Conservation (phyloP, 2,888 invertebrate genomes). For the Eumacrocentrus americanus region DNA sequence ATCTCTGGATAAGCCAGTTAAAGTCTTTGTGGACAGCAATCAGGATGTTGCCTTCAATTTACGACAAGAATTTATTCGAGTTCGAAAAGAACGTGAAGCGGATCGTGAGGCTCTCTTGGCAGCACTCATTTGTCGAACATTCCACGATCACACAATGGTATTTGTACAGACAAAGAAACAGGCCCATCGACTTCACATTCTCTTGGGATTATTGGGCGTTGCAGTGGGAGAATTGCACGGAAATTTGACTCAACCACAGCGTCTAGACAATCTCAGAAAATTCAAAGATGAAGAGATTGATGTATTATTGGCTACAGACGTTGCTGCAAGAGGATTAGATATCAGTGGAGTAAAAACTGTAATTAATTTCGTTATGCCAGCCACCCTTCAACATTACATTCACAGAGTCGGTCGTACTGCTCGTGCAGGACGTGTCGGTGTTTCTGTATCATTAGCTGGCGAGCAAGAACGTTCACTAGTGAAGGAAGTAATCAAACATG, state of each 20-base stretch:
- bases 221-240: slow-evolving; percentile 94
- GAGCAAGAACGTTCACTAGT: slow-evolving; percentile 91
- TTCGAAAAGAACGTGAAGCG: slow-evolving; percentile 85
- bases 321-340: slow-evolving; percentile 93
- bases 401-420: slow-evolving; percentile 96
- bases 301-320: slow-evolving; percentile 92
- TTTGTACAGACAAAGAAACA: slow-evolving; percentile 97
- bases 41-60: slow-evolving; percentile 95
- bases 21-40: slow-evolving; percentile 95
- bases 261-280: slow-evolving; percentile 84
- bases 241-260: slow-evolving; percentile 93
- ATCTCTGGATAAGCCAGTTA: slow-evolving; percentile 89
- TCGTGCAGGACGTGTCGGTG: slow-evolving; percentile 90
- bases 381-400: slow-evolving; percentile 93
- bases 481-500: slow-evolving; percentile 88
- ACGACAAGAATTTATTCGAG: slow-evolving; percentile 94
- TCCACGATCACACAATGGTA: slow-evolving; percentile 89
- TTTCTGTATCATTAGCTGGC: slow-evolving; percentile 93
- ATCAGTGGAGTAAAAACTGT: slow-evolving; percentile 97
- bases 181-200: slow-evolving; percentile 91
- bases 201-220: slow-evolving; percentile 87
- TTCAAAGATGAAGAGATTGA: slow-evolving; percentile 87
- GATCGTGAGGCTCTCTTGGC: slow-evolving; percentile 90
- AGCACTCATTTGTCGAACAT: slow-evolving; percentile 85
- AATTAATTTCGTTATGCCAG: slow-evolving; percentile 95